Percentiles rank a stretch among this genome's conserved stretches.
Conservation (phyloP, 1,140 invertebrate species). For the Aphelinus certus region DNA sequence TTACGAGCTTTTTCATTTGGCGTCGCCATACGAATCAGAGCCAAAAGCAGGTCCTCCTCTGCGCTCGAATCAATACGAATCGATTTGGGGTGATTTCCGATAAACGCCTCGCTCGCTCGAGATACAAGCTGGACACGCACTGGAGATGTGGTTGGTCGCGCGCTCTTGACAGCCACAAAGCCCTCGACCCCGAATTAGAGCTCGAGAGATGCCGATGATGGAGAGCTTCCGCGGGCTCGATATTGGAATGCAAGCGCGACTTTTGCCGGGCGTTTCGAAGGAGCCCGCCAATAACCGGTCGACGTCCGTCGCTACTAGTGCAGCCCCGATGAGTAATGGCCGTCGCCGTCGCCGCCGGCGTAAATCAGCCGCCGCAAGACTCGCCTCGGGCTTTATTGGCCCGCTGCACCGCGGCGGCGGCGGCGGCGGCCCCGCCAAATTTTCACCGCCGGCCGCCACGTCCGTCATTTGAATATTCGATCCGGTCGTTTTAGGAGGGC, state of each 20-base stretch:
- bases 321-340: slow-evolving; percentile 6
- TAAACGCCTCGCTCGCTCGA: neutral
- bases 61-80: neutral
- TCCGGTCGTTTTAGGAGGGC: no score
- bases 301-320: no score
- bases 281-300: no score
- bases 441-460: no score
- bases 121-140: slow-evolving; percentile 12
- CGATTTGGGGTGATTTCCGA: slow-evolving; percentile 25
- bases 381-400: slow-evolving; percentile 4
- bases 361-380: slow-evolving; percentile 9
- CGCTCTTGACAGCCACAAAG: neutral
- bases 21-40: no score
- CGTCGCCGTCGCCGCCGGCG: neutral
- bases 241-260: slow-evolving; percentile 3
- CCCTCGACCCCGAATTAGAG: slow-evolving; percentile 5
- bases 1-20: no score
- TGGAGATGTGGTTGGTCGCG: slow-evolving; percentile 14
- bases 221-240: slow-evolving; percentile 23
- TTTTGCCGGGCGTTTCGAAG: neutral
- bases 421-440: no score
- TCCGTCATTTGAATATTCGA: no score
- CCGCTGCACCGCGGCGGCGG: no score
- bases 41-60: no score
- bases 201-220: slow-evolving; percentile 28